Percentiles rank a stretch among this genome's conserved stretches.
Conservation (phyloP, 2,888 invertebrate species). For the Thereva unica region DNA sequence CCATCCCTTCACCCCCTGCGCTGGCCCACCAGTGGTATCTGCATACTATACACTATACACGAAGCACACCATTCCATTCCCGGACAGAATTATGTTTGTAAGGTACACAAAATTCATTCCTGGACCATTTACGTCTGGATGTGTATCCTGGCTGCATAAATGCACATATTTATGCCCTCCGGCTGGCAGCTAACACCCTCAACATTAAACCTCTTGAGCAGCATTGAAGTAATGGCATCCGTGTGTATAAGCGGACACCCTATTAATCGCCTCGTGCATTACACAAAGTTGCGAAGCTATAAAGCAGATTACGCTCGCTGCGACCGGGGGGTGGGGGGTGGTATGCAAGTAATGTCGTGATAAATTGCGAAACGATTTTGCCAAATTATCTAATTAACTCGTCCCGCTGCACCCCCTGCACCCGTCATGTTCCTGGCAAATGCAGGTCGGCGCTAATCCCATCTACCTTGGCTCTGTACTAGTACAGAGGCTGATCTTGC, state of each 20-base stretch:
- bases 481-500: not conserved
- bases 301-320: too few species aligned
- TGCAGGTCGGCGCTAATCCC: not conserved
- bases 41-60: too few species aligned
- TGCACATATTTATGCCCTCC: conserved; percentile 25
- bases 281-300: too few species aligned
- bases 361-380: conserved; percentile 32
- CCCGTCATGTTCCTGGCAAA: too few species aligned
- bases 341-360: conserved; percentile 23
- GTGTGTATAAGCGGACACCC: too few species aligned
- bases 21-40: not conserved
- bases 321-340: too few species aligned
- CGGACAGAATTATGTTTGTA: conserved; percentile 18
- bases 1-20: not conserved
- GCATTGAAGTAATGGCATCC: too few species aligned
- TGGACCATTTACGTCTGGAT: conserved; percentile 28
- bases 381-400: conserved; percentile 31
- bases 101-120: conserved; percentile 29
- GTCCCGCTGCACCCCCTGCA: not conserved
- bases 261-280: too few species aligned
- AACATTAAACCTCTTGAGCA: conserved; percentile 14
- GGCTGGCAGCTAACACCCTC: not conserved
- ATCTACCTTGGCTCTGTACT: not conserved
- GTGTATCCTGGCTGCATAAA: conserved; percentile 11
- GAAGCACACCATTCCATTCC: not conserved